Percentiles rank a stretch among this genome's conserved stretches.
These are phyloP conservation scores for Ariolimax columbianus DNA, from an alignment of 2,888 invertebrate species.

Conservation along the genomic window DNA sequence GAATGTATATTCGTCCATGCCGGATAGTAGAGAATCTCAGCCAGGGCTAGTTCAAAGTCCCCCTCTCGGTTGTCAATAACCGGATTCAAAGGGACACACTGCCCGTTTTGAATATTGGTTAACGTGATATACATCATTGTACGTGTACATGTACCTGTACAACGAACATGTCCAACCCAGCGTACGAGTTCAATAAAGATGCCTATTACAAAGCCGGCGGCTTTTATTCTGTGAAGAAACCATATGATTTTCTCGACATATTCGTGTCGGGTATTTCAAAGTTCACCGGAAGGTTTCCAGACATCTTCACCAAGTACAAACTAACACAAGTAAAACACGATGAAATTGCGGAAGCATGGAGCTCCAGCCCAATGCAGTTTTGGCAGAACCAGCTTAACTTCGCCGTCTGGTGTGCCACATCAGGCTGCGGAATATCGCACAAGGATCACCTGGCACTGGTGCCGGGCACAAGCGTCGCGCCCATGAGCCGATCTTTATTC, in stretches of 20 bases:
- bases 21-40: neutral
- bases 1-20: neutral
- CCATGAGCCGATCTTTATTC: neutral
- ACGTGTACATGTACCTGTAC: no score
- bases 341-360: neutral
- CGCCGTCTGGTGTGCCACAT: neutral
- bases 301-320: neutral
- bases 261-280: neutral
- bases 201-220: neutral
- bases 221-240: no score
- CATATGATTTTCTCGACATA: no score
- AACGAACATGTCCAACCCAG: neutral
- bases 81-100: neutral
- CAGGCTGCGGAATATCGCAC: neutral
- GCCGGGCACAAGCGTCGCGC: no score
- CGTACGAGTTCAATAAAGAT: neutral
- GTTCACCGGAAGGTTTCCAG: neutral
- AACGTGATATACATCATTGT: neutral
- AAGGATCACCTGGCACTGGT: neutral
- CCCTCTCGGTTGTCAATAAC: neutral
- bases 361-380: neutral
- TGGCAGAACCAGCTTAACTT: conserved; percentile 26
- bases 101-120: neutral
- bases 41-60: no score
- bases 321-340: neutral